Conservation (phyloP, 2,113 vertebrate genomes). For the Chinchilla lanigera region DNA sequence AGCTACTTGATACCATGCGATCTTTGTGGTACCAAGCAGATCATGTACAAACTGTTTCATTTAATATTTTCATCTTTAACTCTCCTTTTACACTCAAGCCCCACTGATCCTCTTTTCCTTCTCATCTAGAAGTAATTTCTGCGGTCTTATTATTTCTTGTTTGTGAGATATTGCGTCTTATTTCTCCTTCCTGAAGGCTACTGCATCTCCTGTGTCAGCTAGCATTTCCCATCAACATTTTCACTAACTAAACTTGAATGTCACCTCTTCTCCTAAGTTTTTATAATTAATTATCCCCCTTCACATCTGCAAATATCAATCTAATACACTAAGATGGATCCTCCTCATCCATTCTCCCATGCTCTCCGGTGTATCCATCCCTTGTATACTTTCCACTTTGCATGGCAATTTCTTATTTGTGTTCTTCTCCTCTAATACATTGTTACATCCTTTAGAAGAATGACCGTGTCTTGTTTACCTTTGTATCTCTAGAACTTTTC, state of each 20-base stretch:
- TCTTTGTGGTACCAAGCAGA: neutral
- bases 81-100: neutral
- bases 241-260: slow-evolving; percentile 25
- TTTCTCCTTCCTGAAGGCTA: neutral
- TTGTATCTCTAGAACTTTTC: slow-evolving; percentile 22
- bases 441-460: neutral
- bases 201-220: neutral
- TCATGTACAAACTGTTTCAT: neutral
- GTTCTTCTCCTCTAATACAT: neutral
- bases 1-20: neutral
- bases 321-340: neutral
- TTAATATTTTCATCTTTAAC: neutral
- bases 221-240: neutral
- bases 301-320: neutral
- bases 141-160: neutral
- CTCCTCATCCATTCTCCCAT: neutral
- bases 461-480: slow-evolving; percentile 20
- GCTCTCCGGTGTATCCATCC: neutral
- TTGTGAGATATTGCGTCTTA: neutral
- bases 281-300: neutral
- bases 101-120: neutral
- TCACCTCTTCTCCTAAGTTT: neutral
- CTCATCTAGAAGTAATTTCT: neutral
- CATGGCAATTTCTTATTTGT: neutral
- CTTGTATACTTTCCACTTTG: neutral